These are phyloP conservation scores for Pelochelys cantorii DNA, from an alignment of 2,797 vertebrate species.

Conservation along the genomic window DNA sequence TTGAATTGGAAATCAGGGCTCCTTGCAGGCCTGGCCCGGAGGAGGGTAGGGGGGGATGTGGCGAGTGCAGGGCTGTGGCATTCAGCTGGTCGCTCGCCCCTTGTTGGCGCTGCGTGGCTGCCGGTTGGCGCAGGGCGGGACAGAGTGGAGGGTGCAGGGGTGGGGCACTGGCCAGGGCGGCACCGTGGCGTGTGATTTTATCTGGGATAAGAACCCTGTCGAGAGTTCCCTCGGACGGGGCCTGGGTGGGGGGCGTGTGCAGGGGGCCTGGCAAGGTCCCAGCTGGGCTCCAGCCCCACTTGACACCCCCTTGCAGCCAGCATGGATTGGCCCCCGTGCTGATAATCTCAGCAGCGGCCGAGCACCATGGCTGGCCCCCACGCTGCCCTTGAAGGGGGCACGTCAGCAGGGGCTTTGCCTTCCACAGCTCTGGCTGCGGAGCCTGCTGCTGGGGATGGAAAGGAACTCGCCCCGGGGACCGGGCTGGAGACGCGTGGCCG, in stretches of 20 bases:
- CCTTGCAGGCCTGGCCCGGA: not conserved
- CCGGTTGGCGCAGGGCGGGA: not conserved
- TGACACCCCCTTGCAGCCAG: not conserved
- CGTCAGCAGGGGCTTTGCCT: no score
- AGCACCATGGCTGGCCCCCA: no score
- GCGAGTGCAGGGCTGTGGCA: not conserved
- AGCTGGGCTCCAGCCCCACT: not conserved
- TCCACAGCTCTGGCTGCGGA: no score
- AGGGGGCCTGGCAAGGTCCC: not conserved
- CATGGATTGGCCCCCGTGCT: no score
- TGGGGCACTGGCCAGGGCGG: fast-evolving
- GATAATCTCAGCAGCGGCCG: no score
- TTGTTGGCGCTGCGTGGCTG: not conserved
- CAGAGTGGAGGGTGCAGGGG: no score
- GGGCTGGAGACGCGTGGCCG: no score
- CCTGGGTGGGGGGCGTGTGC: not conserved
- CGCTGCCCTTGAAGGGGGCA: no score
- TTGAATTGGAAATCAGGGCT: not conserved
- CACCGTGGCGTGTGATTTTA: not conserved
- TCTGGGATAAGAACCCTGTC: not conserved
- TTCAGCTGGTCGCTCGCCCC: not conserved
- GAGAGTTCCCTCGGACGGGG: no score
- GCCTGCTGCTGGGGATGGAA: no score
- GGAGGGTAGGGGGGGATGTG: no score
- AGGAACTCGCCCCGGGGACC: no score